Evolutionary conservation across 2,797 vertebrate genomes (phyloP).

Genomic region (Xiphophorus birchmanni): DNA sequence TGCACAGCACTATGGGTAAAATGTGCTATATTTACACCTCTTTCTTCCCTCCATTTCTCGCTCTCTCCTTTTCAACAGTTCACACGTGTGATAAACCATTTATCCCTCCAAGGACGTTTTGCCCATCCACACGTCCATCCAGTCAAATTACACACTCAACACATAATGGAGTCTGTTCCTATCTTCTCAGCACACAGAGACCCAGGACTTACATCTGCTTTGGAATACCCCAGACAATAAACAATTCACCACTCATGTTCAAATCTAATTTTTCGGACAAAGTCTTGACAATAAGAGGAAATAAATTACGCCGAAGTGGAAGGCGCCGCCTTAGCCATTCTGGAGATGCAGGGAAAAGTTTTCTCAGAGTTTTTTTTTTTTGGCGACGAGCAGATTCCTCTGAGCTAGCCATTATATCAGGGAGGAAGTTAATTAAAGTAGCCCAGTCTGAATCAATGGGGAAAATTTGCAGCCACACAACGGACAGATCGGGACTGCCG

Average conservation of each 20-base stretch:
- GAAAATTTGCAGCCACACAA: constrained; percentile 72
- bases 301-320: constrained; percentile 69
- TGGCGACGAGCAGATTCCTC: constrained; percentile 69
- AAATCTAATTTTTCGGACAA: constrained; percentile 81
- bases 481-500: constrained; percentile 68
- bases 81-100: constrained; percentile 74
- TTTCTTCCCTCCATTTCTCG: constrained; percentile 14
- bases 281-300: constrained; percentile 77
- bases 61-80: constrained; percentile 50
- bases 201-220: constrained; percentile 75
- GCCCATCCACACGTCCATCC: constrained; percentile 67
- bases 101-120: constrained; percentile 76
- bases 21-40: constrained; percentile 49
- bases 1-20: constrained; percentile 9
- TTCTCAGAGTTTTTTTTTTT: constrained; percentile 68
- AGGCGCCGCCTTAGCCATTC: constrained; percentile 63
- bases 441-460: constrained; percentile 81
- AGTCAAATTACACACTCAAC: constrained; percentile 72
- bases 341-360: constrained; percentile 70
- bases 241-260: constrained; percentile 78
- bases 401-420: constrained; percentile 81
- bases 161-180: constrained; percentile 75
- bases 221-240: constrained; percentile 82
- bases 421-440: constrained; percentile 86
- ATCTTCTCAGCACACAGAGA: constrained; percentile 79